phyloP scores from a whole-genome alignment of 2,888 invertebrate species.

The Drosophila paranaensis region DNA sequence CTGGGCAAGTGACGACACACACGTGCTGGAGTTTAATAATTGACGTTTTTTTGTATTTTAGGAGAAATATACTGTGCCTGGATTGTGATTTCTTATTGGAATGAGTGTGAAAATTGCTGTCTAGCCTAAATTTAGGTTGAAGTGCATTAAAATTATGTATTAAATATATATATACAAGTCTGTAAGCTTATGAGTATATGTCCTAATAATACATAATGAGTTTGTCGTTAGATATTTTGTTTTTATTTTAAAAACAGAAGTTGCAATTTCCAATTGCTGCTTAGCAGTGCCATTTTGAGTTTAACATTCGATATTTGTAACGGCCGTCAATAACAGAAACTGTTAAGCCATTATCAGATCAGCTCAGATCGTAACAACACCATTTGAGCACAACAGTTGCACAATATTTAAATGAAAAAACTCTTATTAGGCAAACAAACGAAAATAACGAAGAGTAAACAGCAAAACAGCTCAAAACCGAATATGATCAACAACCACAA shows the following conservation, averaged over 20 bases:
- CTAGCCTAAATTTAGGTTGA: background rate
- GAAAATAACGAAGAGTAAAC: background rate
- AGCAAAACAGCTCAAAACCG: background rate
- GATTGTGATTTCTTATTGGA: slow-evolving; percentile 34
- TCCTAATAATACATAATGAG: background rate
- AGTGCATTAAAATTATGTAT: background rate
- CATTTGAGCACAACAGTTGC: slow-evolving; percentile 18
- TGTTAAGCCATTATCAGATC: slow-evolving; percentile 27
- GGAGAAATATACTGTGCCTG: slow-evolving; percentile 37
- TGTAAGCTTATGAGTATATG: background rate
- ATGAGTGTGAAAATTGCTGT: background rate
- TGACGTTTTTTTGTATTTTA: background rate
- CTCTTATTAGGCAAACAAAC: slow-evolving; percentile 1
- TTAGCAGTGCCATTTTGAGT: slow-evolving; percentile 10
- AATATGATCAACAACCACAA: background rate
- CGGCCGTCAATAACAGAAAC: background rate
- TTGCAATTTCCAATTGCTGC: background rate
- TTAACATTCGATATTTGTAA: slow-evolving; percentile 9
- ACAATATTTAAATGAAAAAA: slow-evolving; percentile 1
- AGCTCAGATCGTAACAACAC: slow-evolving; percentile 27
- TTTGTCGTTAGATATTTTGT: background rate
- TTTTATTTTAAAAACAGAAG: background rate
- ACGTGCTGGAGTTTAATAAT: background rate
- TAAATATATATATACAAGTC: background rate
- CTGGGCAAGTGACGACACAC: slow-evolving; percentile 15